phyloP scores from a whole-genome alignment of 1,140 invertebrate species.

The Venturia canescens region DNA sequence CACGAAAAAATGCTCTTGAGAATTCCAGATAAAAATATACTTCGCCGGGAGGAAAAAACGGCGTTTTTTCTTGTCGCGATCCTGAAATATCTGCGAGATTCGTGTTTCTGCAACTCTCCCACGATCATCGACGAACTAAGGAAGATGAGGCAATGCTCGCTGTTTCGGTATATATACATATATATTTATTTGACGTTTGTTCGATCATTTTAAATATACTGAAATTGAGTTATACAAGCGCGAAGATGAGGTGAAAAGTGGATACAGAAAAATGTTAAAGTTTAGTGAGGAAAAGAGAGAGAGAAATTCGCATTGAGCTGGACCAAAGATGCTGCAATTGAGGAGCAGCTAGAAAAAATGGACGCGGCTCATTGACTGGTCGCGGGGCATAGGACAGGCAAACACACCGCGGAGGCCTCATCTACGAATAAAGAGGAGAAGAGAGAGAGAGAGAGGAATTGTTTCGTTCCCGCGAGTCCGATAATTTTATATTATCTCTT shows the following conservation, averaged over 20 bases:
- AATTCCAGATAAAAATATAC: no score
- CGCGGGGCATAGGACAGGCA: slow-evolving; percentile 14
- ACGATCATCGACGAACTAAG: slow-evolving; percentile 50
- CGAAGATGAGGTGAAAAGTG: slow-evolving; percentile 19
- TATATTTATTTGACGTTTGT: not conserved
- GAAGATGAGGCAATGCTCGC: slow-evolving; percentile 23
- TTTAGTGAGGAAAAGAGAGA: not conserved
- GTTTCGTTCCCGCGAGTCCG: slow-evolving; percentile 37
- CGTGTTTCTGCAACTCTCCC: slow-evolving; percentile 50
- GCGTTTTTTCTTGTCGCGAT: not conserved
- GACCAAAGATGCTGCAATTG: slow-evolving; percentile 4
- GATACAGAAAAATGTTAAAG: not conserved
- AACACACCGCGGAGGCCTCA: not conserved
- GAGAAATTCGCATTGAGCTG: not conserved
- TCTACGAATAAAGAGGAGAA: not conserved
- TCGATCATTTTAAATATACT: no score
- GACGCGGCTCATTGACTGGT: slow-evolving; percentile 40
- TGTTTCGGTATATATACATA: not conserved
- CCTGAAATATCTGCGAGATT: slow-evolving; percentile 48
- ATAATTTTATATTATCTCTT: slow-evolving; percentile 25
- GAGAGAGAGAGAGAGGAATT: slow-evolving; percentile 6
- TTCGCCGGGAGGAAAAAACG: slow-evolving; percentile 26
- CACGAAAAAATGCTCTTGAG: not conserved
- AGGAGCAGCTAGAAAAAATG: not conserved
- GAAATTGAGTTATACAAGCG: not conserved